Conservation (phyloP, 1,140 invertebrate genomes). For the Vanessa atalanta region DNA sequence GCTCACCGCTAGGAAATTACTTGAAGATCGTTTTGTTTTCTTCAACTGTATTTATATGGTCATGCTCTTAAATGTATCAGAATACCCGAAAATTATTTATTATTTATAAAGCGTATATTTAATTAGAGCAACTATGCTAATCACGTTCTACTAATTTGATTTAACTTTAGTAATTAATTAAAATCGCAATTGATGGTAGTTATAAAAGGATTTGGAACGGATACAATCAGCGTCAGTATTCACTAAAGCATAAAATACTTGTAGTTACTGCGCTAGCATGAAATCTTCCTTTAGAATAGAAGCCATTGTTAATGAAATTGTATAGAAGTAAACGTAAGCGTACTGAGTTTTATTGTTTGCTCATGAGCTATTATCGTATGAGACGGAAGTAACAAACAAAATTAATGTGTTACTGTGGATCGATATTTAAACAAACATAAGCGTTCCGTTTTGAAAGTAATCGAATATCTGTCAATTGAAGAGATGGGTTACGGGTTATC, state of each 20-base stretch:
- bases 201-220: not conserved
- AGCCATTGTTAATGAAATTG: constrained; percentile 31
- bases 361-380: not conserved
- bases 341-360: not conserved
- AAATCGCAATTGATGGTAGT: not conserved
- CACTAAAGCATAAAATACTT: not conserved
- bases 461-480: not conserved
- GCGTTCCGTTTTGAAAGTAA: not conserved
- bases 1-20: too few relatives aligned
- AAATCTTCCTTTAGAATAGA: not conserved
- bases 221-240: constrained; percentile 6
- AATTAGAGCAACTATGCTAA: too few relatives aligned
- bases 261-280: not conserved
- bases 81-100: too few relatives aligned
- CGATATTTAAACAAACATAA: too few relatives aligned
- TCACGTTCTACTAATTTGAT: too few relatives aligned
- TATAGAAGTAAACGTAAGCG: constrained; percentile 10
- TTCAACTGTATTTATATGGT: too few relatives aligned
- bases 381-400: not conserved
- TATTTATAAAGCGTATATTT: too few relatives aligned
- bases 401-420: not conserved
- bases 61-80: too few relatives aligned
- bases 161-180: too few relatives aligned
- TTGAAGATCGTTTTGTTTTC: too few relatives aligned
- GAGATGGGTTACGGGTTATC: constrained; percentile 17